Conservation (phyloP, 2,888 invertebrate species). For the Aleiodes testaceus region DNA sequence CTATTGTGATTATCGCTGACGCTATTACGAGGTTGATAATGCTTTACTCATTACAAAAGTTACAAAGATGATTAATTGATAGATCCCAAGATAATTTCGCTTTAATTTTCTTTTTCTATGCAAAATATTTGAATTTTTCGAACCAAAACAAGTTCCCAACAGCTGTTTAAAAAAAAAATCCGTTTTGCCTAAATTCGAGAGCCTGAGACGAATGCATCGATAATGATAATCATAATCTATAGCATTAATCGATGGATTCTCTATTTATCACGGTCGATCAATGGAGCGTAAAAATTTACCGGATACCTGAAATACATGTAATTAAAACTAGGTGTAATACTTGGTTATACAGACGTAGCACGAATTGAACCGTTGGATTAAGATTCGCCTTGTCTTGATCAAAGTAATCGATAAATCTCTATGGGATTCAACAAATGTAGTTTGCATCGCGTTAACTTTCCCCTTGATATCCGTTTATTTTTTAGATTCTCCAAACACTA, state of each 20-base stretch:
- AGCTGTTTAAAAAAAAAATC: too few relatives aligned
- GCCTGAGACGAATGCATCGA: too few relatives aligned
- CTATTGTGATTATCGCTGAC: not conserved
- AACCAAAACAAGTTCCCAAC: too few relatives aligned
- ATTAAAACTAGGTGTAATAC: conserved; percentile 25
- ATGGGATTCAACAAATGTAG: conserved; percentile 3
- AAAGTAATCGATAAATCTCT: conserved; percentile 16
- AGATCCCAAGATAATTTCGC: too few relatives aligned
- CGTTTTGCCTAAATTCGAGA: too few relatives aligned
- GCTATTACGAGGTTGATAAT: not conserved
- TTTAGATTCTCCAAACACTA: too few relatives aligned
- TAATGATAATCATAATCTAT: not conserved
- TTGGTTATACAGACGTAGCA: conserved; percentile 8
- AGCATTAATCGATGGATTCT: conserved; percentile 20
- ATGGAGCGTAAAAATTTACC: conserved; percentile 21
- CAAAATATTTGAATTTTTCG: not conserved
- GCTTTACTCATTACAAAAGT: too few relatives aligned
- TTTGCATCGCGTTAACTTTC: conserved; percentile 22
- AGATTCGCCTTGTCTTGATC: conserved; percentile 1
- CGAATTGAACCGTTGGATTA: conserved; percentile 1
- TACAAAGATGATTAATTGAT: too few relatives aligned
- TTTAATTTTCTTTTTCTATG: not conserved
- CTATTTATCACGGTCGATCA: conserved; percentile 29
- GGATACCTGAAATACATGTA: conserved; percentile 24
- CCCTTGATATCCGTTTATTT: conserved; percentile 7